Evolutionary conservation across 2,888 invertebrate genomes (phyloP).

Genomic region (Pteria penguin): DNA sequence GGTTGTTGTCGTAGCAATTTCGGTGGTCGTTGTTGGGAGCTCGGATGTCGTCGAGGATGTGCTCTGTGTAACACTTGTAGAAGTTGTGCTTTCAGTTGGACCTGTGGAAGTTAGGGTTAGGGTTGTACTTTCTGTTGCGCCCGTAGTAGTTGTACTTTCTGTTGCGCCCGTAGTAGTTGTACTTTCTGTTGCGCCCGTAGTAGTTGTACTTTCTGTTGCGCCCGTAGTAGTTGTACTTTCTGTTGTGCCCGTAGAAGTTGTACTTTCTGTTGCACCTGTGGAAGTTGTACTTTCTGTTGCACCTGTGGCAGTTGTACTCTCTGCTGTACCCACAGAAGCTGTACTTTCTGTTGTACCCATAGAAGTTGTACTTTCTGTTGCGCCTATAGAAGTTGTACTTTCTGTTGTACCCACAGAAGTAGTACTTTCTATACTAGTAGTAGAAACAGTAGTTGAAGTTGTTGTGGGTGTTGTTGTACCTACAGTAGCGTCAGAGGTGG

Average conservation of each 20-base stretch:
- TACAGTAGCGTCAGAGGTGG: background rate
- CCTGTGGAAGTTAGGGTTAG: too few species aligned
- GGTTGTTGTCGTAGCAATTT: background rate
- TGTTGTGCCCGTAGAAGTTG: background rate
- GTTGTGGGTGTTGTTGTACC: background rate
- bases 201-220: background rate
- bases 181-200: background rate
- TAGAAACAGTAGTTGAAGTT: background rate
- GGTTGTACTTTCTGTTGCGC: background rate
- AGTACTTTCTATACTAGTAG: background rate
- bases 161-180: background rate
- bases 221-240: background rate
- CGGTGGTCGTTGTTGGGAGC: background rate
- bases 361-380: background rate
- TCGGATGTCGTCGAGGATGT: too few species aligned
- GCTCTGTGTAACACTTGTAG: too few species aligned
- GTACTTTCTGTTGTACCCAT: background rate
- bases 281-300: background rate
- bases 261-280: background rate
- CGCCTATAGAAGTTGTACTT: background rate
- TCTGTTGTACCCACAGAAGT: background rate
- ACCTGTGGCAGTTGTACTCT: background rate
- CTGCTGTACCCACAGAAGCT: background rate
- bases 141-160: background rate
- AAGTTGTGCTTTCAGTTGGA: too few species aligned